phyloP scores from a whole-genome alignment of 2,113 vertebrate species.

The Silurus meridionalis region DNA sequence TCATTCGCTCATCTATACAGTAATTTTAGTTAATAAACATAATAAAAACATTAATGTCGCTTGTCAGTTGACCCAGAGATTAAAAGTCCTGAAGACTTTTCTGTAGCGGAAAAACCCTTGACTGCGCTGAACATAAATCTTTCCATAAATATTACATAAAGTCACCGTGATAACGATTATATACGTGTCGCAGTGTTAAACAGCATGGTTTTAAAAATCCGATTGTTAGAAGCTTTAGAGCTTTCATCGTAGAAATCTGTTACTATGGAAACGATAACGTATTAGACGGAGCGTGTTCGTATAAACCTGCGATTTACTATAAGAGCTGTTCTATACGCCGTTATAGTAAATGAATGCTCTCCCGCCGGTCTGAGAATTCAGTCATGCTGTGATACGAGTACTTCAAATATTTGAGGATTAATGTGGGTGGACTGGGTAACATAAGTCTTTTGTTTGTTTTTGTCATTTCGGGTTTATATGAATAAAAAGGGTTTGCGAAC shows the following conservation, averaged over 20 bases:
- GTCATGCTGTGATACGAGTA: background rate
- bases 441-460: no score
- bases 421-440: background rate
- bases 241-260: background rate
- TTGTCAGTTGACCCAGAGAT: background rate
- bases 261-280: background rate
- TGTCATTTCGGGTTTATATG: background rate
- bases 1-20: no score
- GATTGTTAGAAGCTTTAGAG: background rate
- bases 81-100: background rate
- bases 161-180: no score
- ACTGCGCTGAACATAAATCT: no score
- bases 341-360: background rate
- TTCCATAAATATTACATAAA: no score
- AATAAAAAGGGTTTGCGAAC: background rate
- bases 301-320: background rate
- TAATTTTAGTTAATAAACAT: no score
- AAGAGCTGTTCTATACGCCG: background rate
- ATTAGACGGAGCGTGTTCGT: background rate
- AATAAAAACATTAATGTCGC: background rate
- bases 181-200: background rate
- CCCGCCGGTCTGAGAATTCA: background rate
- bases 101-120: background rate
- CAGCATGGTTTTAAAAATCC: background rate
- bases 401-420: background rate